Evolutionary conservation across 2,888 invertebrate genomes (phyloP), one percentile per base, ranked within the genome.

Genomic region (Megastigmus dorsalis): DNA sequence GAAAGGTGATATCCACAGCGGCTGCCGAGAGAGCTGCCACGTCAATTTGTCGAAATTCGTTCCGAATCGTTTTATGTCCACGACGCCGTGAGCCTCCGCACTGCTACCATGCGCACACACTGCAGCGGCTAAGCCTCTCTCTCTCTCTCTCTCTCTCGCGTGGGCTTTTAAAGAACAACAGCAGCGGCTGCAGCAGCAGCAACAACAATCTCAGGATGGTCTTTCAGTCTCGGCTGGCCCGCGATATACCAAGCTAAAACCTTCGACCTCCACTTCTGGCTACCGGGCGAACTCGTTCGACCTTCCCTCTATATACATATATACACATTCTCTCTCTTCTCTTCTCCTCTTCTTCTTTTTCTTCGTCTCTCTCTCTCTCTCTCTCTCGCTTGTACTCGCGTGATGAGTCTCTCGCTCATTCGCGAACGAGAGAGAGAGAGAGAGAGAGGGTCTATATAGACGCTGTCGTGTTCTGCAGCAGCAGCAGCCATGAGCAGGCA

Each of bases 41-140:
- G 86, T 87, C 88, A 88, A 88, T 88, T 88, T 88, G 88, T 88
- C 88, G 87, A 85, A 86, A 88, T 88, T 88, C 88, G 88, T 88
- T 88, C 87, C 88, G 87, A 86, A 86, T 87, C 86, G 86, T 88
- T 88, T 88, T 88, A 88, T 86, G 87, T 55, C 30, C 70, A 59
- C 23, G 41, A n/a, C 70, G 55, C 68, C 70, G 50, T 71, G 72
- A 71, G 71, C 74, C 54, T 66, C 55, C 33, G 57, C 54, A 50
- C 54, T 33, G 70, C 54, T 48, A 55, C 66, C 55, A 55, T 66
- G 33, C 68, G 68, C 68, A 59, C 59, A 59, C 68, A 59, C 59
- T 6, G 33, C 36, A 38, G 9, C 4, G 9, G 36, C n/a, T n/a
- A 18, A 43, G 15, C 45, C 20, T 60, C 45, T 30, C n/a, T n/a